phyloP scores from a whole-genome alignment of 2,113 vertebrate genomes.

The Eurypyga helias region DNA sequence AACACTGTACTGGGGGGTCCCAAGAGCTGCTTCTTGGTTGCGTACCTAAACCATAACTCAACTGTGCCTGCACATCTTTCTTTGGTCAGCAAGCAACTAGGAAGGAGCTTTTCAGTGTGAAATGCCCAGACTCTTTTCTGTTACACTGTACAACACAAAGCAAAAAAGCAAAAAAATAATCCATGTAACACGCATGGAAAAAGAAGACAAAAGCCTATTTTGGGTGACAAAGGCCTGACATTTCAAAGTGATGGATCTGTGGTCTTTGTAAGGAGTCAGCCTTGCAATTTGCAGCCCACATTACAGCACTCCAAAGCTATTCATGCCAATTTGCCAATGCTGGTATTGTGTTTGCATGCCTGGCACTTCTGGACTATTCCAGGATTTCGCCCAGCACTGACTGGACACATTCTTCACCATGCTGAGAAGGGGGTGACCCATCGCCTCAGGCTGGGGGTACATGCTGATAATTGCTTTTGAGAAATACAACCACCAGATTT shows the following conservation, averaged over 20 bases:
- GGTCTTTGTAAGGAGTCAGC: constrained; percentile 35
- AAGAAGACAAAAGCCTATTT: constrained; percentile 47
- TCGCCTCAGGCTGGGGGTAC: neutral
- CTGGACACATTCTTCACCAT: constrained; percentile 23
- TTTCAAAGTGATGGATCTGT: constrained; percentile 47
- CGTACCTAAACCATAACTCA: neutral
- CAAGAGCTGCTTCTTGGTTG: neutral
- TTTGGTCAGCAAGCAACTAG: neutral
- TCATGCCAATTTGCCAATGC: neutral
- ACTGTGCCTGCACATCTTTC: neutral
- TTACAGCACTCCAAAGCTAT: neutral
- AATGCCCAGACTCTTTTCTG: neutral
- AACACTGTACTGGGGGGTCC: neutral
- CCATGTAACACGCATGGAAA: neutral
- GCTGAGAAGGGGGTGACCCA: neutral
- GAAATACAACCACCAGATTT: neutral
- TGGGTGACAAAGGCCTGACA: constrained; percentile 30
- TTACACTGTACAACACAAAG: neutral
- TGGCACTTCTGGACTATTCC: constrained; percentile 38
- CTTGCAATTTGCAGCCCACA: constrained; percentile 51
- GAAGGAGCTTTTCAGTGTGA: neutral
- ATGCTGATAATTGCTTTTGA: neutral
- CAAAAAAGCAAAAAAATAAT: neutral
- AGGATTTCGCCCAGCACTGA: constrained; percentile 1
- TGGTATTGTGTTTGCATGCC: neutral